Evolutionary conservation across 92 coral and sea anemone genomes (phyloP).

Genomic region (Phenganax marumi): DNA sequence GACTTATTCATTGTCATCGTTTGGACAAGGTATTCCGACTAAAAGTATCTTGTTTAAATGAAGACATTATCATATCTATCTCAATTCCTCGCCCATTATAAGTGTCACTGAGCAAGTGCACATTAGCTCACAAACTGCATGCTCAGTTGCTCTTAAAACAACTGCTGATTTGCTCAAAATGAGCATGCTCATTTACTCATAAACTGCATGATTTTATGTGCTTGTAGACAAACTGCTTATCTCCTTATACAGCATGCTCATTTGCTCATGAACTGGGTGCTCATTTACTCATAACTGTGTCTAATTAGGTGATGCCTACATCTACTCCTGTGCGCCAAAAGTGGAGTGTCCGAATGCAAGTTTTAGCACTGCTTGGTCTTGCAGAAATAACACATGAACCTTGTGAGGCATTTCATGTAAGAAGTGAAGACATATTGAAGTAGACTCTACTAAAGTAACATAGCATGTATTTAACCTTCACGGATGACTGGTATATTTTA

Average conservation of each 20-base stretch:
- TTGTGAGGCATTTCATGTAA: conserved; percentile 39
- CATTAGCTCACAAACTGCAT: no score
- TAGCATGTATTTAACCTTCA: no score
- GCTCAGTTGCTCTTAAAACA: no score
- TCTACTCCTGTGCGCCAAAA: conserved; percentile 36
- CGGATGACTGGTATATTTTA: no score
- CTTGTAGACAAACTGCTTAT: neutral
- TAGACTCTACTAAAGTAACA: neutral
- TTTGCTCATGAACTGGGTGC: neutral
- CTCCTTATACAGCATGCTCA: neutral
- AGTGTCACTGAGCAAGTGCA: neutral
- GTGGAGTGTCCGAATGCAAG: conserved; percentile 35
- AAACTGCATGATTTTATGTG: neutral
- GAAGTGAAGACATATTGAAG: conserved; percentile 36
- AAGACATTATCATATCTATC: neutral
- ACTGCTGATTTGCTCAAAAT: no score
- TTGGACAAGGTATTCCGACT: conserved; percentile 67
- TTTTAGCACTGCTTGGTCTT: conserved; percentile 28
- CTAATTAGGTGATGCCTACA: conserved; percentile 18
- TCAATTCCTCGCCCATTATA: neutral
- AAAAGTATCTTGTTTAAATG: neutral
- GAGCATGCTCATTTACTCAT: no score
- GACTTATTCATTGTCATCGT: conserved; percentile 88
- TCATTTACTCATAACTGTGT: neutral
- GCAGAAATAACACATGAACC: conserved; percentile 32